Base-by-base conservation (phyloP, 2,113 vertebrate species). In the Xenus cinereus region DNA sequence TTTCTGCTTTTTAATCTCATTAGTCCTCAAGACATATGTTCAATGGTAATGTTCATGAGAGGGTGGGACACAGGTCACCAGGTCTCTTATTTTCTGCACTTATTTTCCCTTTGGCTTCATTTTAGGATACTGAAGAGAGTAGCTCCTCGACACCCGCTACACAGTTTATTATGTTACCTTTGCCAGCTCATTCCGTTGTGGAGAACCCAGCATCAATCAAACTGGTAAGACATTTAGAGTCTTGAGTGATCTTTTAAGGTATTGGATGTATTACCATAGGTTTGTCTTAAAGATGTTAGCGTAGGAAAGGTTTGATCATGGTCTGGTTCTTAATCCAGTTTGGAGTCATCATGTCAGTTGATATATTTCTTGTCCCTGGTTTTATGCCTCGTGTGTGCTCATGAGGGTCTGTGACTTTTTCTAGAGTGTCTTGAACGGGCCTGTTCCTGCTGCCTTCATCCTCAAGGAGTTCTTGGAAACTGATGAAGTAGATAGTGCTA, bases 101-200 rank as follows among this genome's bases (percentile, higher is more conserved):
- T 57, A 4, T 96, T 94, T 91, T 80, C 13, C 56, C 22, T 85
- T 81, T 92, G 68, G 41, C 56, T 89, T 92, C 13, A 27, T 91
- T 97, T 53, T 94, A 99, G 99, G 99, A 98, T 35, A 82, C 98
- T 50, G 91, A 98, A 94, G 98, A 99, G 84, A 97, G 97, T 66
- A 98, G 96, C 82, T 94, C 98, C 68, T 96, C 98, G 81, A 84
- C 97, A n/a, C 97, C 98, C 9, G 84, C 98, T 68, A 94, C 98
- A 33, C 98, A 99, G 69, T 98, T 99, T 81, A 98, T 99, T 98
- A 98, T 99, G 99, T 93, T 99, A 57, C 99, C 99, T 68, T 88
- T 99, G n/a, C 98, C 98, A 83, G 97, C 98, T 86, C 98, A 97
- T 85, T 97, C 98, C n/a, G 98, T 99, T 64, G 96, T 98, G 94